These are phyloP conservation scores for Jacana jacana DNA, from an alignment of 2,113 vertebrate genomes.

Conservation along the genomic window DNA sequence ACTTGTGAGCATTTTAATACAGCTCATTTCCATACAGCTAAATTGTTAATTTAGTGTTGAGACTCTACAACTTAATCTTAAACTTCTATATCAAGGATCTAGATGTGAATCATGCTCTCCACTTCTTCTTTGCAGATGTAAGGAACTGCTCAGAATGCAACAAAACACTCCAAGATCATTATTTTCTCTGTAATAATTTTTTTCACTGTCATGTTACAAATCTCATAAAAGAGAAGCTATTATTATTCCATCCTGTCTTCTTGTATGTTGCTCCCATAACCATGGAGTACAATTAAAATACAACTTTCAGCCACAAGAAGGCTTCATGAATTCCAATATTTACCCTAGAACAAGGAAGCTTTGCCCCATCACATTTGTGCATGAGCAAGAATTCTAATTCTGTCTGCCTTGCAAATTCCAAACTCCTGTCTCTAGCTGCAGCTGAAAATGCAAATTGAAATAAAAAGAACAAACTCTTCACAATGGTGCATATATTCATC, in stretches of 20 bases:
- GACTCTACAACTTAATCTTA: background rate
- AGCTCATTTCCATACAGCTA: rapidly evolving
- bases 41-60: background rate
- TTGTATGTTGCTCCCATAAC: background rate
- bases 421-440: background rate
- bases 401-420: background rate
- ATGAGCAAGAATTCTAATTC: background rate
- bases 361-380: background rate
- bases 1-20: background rate
- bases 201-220: background rate
- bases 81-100: background rate
- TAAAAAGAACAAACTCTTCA: background rate
- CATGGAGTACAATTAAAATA: background rate
- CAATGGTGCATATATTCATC: background rate
- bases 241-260: background rate
- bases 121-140: background rate
- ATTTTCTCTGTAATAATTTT: background rate
- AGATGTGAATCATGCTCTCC: background rate
- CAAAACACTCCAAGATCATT: background rate
- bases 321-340: background rate
- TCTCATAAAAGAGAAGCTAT: background rate
- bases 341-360: background rate
- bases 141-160: background rate
- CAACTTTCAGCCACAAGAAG: background rate
- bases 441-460: background rate